Base-by-base conservation (phyloP, 2,888 invertebrate genomes). In the Tanaodytes sp. region DNA sequence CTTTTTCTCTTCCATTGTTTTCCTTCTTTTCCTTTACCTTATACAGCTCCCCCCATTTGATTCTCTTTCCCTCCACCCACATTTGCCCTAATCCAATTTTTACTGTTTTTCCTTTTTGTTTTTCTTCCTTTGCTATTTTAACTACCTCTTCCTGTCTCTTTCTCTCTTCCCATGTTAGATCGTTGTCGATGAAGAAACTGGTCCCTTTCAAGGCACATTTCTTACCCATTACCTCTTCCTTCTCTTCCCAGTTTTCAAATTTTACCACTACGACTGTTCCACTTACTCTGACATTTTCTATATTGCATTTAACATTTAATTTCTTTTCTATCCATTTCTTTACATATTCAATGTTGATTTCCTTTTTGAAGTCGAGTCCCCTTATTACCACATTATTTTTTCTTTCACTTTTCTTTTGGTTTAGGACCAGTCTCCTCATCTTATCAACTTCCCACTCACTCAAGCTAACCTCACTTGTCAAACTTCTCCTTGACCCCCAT, bases 111-210 rank as follows among this genome's bases (percentile, higher is more conserved):
- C 42, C 42, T 42, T 42, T 42, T 9, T 42, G n/a, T 20, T n/a
- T 18, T 42, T 42, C 2, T 11, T n/a, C 42, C n/a, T 42, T 42
- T 3, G 19, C 42, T 15, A 18, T 19, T 15, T 20, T 19, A 11
- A 42, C 20, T 19, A 42, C 11, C 3, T 20, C n/a, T 2, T 19
- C 42, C 42, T 42, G 20, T 6, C 11, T 42, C 19, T n/a, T 42
- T 19, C 20, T 42, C 42, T 42, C 42, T 14, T 42, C 20, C 5
- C 12, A 19, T 11, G 42, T 42, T 20, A 42, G n/a, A 19, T 42
- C 42, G 11, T 42, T 18, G 12, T 42, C 42, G 3, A 42, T 19
- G 19, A 42, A 42, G 9, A 42, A 19, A 2, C n/a, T 42, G 2
- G 18, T 18, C 2, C 42, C 42, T 19, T 42, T 42, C n/a, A 42